phyloP scores from a whole-genome alignment of 2,113 vertebrate genomes.

The Rutilus rutilus region DNA sequence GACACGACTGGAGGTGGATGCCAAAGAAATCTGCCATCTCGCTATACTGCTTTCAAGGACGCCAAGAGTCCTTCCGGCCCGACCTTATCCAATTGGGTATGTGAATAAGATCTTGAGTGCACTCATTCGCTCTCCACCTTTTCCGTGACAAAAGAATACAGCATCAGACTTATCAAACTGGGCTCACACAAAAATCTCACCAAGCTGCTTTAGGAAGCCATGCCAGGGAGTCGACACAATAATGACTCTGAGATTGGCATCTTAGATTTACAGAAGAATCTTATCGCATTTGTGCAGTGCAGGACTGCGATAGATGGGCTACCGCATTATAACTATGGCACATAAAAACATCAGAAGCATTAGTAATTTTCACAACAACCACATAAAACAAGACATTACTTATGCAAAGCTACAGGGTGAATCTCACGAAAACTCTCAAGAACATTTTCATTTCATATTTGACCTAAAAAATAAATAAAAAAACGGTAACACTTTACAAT shows the following conservation, averaged over 20 bases:
- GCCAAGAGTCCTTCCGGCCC: slow-evolving; percentile 28
- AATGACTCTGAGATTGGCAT: slow-evolving; percentile 31
- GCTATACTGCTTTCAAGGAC: slow-evolving; percentile 48
- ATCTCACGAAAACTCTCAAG: background rate
- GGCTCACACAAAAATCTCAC: background rate
- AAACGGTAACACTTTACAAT: too few relatives aligned
- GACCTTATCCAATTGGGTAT: slow-evolving; percentile 5
- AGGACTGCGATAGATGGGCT: background rate
- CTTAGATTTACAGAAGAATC: slow-evolving; percentile 21
- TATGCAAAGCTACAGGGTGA: background rate
- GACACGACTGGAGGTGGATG: slow-evolving; percentile 58
- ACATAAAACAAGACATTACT: background rate
- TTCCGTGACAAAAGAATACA: slow-evolving; percentile 16
- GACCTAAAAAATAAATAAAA: background rate
- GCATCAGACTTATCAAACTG: slow-evolving; percentile 31
- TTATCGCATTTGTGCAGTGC: background rate
- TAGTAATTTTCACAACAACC: background rate
- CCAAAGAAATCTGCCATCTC: slow-evolving; percentile 47
- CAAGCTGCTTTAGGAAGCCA: slow-evolving; percentile 29
- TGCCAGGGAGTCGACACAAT: slow-evolving; percentile 20
- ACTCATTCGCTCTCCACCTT: background rate
- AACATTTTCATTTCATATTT: slow-evolving; percentile 3
- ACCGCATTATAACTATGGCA: background rate
- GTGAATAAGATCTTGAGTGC: slow-evolving; percentile 11
- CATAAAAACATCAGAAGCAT: background rate